phyloP scores from a whole-genome alignment of 2,113 vertebrate genomes.

The Pachycephala philippinensis region DNA sequence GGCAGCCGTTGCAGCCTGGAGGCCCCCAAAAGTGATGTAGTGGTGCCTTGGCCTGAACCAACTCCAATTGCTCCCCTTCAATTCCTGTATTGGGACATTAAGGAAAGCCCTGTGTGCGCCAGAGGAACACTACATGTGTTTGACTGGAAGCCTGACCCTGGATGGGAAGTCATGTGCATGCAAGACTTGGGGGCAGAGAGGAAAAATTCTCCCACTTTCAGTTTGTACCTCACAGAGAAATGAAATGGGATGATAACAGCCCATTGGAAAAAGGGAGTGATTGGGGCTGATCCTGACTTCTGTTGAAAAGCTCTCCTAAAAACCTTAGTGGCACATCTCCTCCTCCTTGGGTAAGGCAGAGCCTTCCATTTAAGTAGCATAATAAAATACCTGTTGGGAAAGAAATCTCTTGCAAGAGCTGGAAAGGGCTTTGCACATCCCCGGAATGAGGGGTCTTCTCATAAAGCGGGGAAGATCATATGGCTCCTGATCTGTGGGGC shows the following conservation, averaged over 20 bases:
- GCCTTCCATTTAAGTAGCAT: neutral
- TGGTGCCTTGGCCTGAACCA: neutral
- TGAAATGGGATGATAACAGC: neutral
- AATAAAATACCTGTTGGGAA: neutral
- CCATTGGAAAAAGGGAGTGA: neutral
- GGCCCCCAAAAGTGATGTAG: neutral
- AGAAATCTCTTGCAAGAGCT: neutral
- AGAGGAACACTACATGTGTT: neutral
- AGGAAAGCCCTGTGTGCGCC: neutral
- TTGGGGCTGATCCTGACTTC: neutral
- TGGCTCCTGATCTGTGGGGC: fast-evolving
- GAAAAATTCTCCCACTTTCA: neutral
- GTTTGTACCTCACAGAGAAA: neutral
- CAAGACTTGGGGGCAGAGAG: neutral
- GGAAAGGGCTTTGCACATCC: neutral
- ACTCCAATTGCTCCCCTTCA: neutral
- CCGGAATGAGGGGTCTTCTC: neutral
- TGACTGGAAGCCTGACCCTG: neutral
- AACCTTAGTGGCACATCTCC: fast-evolving
- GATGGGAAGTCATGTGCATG: neutral
- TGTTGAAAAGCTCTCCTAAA: neutral
- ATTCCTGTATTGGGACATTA: fast-evolving
- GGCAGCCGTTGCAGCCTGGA: neutral
- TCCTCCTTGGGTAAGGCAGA: neutral
- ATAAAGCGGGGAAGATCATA: neutral